These are phyloP conservation scores for Odobenus rosmarus DNA, from an alignment of 2,113 vertebrate species.

Conservation along the genomic window DNA sequence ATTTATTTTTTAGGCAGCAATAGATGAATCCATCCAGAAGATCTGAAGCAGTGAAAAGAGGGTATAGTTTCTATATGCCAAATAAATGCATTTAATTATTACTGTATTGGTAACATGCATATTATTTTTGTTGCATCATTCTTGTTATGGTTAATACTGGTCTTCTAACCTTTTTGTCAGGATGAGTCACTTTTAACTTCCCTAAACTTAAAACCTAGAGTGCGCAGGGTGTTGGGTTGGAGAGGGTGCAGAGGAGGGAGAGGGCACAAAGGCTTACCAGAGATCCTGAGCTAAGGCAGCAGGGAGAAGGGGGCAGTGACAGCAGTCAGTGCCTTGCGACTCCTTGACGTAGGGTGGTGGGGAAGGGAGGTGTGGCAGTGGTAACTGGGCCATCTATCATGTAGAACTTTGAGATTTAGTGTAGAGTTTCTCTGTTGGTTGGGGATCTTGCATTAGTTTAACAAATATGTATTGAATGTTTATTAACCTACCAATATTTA, in stretches of 20 bases:
- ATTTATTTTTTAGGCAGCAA: not conserved
- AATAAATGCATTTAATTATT: not conserved
- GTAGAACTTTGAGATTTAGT: not conserved
- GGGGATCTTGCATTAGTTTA: not conserved
- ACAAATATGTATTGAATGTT: not conserved
- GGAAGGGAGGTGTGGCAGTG: not conserved
- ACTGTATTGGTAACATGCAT: not conserved
- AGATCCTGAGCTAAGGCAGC: not conserved
- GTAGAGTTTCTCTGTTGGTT: not conserved
- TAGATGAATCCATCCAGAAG: not conserved
- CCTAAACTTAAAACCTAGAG: not conserved
- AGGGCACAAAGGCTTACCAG: not conserved
- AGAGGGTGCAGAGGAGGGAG: not conserved
- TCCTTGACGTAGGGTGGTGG: not conserved
- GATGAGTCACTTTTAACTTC: not conserved
- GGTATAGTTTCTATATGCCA: not conserved
- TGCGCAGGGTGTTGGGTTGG: not conserved
- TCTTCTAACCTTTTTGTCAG: not conserved
- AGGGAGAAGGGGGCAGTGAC: rapidly evolving
- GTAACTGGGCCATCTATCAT: not conserved
- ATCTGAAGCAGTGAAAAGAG: not conserved
- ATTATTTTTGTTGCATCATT: not conserved
- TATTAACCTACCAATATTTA: not conserved
- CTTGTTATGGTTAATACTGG: not conserved
- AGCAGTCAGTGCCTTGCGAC: not conserved